phyloP scores from a whole-genome alignment of 2,888 invertebrate species.

The Malthinus flaveolus region DNA sequence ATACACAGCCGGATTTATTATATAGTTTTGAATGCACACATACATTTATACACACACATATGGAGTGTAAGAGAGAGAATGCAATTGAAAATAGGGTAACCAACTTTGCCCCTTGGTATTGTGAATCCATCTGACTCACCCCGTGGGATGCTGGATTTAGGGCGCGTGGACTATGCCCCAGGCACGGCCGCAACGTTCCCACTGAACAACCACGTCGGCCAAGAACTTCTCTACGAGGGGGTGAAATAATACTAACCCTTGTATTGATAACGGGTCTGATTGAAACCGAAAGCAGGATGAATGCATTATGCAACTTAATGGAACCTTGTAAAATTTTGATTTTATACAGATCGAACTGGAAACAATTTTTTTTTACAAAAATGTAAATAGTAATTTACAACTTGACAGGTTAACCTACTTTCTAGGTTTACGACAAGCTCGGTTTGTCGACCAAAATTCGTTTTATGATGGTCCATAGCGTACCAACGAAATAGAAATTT shows the following conservation, averaged over 20 bases:
- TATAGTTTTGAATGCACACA: conserved; percentile 18
- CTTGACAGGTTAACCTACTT: conserved; percentile 30
- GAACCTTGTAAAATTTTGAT: conserved; percentile 14
- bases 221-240: conserved; percentile 38
- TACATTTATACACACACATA: background rate
- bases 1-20: conserved; percentile 23
- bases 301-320: conserved; percentile 26
- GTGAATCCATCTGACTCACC: conserved; percentile 38
- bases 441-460: conserved; percentile 17
- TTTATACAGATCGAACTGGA: conserved; percentile 6
- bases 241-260: conserved; percentile 29
- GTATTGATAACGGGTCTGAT: conserved; percentile 30
- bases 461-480: conserved; percentile 31
- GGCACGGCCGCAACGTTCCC: conserved; percentile 53
- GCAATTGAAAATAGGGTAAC: conserved; percentile 23
- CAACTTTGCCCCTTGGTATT: conserved; percentile 25
- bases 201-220: conserved; percentile 55
- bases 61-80: conserved; percentile 7
- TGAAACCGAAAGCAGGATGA: conserved; percentile 30
- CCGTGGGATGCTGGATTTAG: conserved; percentile 36
- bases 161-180: conserved; percentile 34
- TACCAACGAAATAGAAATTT: conserved; percentile 36
- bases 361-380: background rate
- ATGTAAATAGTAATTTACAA: conserved; percentile 21
- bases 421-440: conserved; percentile 18